Evolutionary conservation across 2,797 vertebrate species (phyloP), one percentile per base, ranked within the genome.

Genomic region (Caiman crocodilus): DNA sequence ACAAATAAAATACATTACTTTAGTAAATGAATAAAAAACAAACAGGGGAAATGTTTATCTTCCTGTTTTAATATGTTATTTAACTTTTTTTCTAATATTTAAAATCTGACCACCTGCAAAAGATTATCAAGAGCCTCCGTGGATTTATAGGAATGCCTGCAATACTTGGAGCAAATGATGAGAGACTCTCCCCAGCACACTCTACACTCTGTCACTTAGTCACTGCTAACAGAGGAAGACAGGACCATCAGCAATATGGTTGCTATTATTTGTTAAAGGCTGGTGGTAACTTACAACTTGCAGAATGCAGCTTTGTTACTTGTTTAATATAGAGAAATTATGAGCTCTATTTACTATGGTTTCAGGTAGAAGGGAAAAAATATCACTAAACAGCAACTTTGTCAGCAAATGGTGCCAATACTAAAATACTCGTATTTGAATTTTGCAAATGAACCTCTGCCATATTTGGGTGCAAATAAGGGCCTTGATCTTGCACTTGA

Each of bases 41-140:
- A 94, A 85, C 88, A 92, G 92, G 92, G 89, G 89, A 87, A 95
- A 91, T 95, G 80, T 79, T 87, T 96, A 90, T 92, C 93, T 94
- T 94, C 95, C 95, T 96, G 94, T 95, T 94, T 91, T 90, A 93
- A 86, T 91, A 84, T 0, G n/a, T 88, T 93, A 76, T 90, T 94
- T 92, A n/a, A 63, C 25, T 84, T 94, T 85, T 59, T 92, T 79
- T 92, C 90, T 95, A 78, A 93, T 94, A 90, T 91, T 96, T 95
- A 93, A 97, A 94, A 93, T 89, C 90, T 90, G 95, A 92, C 96
- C 94, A 97, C 95, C 96, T 97, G 95, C 95, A 94, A 95, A 94
- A 97, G 91, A 93, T 87, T 92, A 95, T 71, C 76, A 74, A 91
- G 74, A 94, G 81, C 90, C 87, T 78, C 82, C 77, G 83, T 81